Evolutionary conservation across 2,797 vertebrate species (phyloP), one percentile per base, ranked within the genome.

Genomic region (Chlorospingus flavigularis): DNA sequence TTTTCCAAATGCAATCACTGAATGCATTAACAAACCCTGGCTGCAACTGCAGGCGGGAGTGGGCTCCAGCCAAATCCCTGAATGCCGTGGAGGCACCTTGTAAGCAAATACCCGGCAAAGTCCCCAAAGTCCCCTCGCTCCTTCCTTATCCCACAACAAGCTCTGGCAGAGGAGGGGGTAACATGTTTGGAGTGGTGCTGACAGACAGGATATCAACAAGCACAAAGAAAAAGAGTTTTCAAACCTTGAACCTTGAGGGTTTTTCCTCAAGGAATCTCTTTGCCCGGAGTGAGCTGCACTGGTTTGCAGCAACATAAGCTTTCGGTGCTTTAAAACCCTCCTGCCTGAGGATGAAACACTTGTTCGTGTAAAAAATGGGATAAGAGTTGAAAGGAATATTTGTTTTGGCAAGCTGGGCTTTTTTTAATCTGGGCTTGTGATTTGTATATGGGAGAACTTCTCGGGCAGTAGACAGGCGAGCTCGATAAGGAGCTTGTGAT

Each of bases 1-100:
- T 97, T 97, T 98, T 97, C 98, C 94, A 60, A 97, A 95, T 97
- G 96, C 92, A 88, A 96, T 97, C 97, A 97, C 95, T 88, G 96
- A 87, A 74, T 24, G 75, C 86, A 63, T 96, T 97, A 94, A 81
- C 86, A 90, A 94, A 95, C 25, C 75, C 95, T 96, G 94, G 96
- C 88, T 85, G 77, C 7, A 17, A 67, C 96, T 96, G 85, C 76
- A 92, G 90, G 93, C 93, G 24, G 82, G 88, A 87, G 73, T 84
- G 11, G 17, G 81, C 77, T 94, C 88, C 93, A 78, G 43, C 25
- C 88, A 77, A 95, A 66, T 79, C 92, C 61, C 88, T 35, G 11
- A 48, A 39, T 86, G 65, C 84, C 4, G 4, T 31, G 61, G 71
- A 79, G 94, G 86, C 89, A 96, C 97, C 92, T 96, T 96, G 92